These are phyloP conservation scores for Cheilosia pagana DNA, from an alignment of 2,888 invertebrate genomes.

Conservation along the genomic window DNA sequence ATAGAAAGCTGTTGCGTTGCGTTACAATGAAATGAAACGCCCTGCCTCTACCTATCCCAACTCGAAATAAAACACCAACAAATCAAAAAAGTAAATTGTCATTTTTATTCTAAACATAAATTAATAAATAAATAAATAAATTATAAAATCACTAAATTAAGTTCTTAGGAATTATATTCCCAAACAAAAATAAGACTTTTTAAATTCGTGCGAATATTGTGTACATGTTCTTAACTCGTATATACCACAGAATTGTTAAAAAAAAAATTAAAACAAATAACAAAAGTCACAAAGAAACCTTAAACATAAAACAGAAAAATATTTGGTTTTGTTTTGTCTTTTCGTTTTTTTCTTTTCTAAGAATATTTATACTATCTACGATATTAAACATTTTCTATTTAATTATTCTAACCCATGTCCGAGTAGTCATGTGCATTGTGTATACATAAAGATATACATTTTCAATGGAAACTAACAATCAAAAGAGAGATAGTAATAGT, in stretches of 20 bases:
- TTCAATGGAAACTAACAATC: slow-evolving; percentile 59
- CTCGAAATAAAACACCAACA: background rate
- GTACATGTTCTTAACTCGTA: slow-evolving; percentile 33
- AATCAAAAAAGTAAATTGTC: slow-evolving; percentile 75
- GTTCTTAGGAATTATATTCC: slow-evolving; percentile 36
- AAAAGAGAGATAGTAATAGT: slow-evolving; percentile 54
- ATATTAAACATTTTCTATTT: slow-evolving; percentile 36
- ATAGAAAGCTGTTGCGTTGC: no score
- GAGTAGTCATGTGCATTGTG: slow-evolving; percentile 10
- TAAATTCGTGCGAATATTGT: slow-evolving; percentile 34
- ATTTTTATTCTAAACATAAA: slow-evolving; percentile 73
- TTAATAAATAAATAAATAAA: slow-evolving; percentile 40
- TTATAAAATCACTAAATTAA: slow-evolving; percentile 64
- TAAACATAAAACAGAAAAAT: slow-evolving; percentile 54
- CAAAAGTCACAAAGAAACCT: slow-evolving; percentile 31
- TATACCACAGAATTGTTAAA: slow-evolving; percentile 36
- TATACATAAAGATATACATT: slow-evolving; percentile 44
- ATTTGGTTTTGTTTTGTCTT: slow-evolving; percentile 40
- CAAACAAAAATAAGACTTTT: slow-evolving; percentile 25
- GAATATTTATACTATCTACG: slow-evolving; percentile 60
- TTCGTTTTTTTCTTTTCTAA: slow-evolving; percentile 50
- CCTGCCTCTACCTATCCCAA: background rate
- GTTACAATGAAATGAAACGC: no score
- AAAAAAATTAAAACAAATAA: slow-evolving; percentile 23
- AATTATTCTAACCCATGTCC: slow-evolving; percentile 41